phyloP scores from a whole-genome alignment of 2,797 vertebrate species.

The Paedocypris micromegethes region DNA sequence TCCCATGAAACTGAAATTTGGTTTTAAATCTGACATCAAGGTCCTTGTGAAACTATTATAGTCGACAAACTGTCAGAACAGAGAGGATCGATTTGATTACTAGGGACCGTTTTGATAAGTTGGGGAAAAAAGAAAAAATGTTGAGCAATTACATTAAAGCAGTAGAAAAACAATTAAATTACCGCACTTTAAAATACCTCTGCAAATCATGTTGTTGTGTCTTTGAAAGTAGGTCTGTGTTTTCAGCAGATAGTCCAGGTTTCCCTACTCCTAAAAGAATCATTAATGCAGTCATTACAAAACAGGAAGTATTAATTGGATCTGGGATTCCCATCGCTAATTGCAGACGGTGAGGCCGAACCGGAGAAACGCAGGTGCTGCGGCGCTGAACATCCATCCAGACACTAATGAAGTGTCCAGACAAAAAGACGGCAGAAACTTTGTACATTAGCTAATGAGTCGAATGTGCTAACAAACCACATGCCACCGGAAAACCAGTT shows the following conservation, averaged over 20 bases:
- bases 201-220: too few species aligned
- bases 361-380: neutral
- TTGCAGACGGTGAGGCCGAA: neutral
- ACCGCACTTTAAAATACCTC: neutral
- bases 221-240: neutral
- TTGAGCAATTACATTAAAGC: too few species aligned
- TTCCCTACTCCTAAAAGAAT: neutral
- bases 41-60: too few species aligned
- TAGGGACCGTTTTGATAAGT: too few species aligned
- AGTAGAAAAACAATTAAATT: neutral
- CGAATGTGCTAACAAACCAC: conserved; percentile 7
- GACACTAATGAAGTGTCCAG: conserved; percentile 1
- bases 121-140: conserved; percentile 5
- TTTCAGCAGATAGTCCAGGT: neutral
- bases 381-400: conserved; percentile 15
- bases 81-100: too few species aligned
- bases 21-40: too few species aligned
- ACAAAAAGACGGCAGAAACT: neutral
- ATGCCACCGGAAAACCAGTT: neutral
- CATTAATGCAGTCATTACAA: neutral
- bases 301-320: neutral
- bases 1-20: too few species aligned
- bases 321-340: neutral
- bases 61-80: too few species aligned
- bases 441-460: conserved; percentile 19